These are phyloP conservation scores for Erebia ligea DNA, from an alignment of 2,888 invertebrate genomes.

Conservation along the genomic window DNA sequence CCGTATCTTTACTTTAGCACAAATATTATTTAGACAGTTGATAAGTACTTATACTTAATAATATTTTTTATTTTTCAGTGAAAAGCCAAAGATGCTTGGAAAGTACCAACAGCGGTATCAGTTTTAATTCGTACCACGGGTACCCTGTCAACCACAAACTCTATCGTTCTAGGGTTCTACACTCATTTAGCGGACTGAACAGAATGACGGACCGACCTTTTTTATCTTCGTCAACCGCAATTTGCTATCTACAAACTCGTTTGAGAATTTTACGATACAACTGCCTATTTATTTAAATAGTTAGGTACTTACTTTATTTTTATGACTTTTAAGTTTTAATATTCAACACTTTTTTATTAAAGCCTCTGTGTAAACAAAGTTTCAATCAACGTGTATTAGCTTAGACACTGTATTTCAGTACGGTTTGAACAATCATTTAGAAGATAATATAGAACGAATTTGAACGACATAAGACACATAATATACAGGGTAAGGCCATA, in stretches of 20 bases:
- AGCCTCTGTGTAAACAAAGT: too few species aligned
- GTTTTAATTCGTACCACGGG: slow-evolving; percentile 53
- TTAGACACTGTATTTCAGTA: too few species aligned
- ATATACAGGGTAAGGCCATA: too few species aligned
- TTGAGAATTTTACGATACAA: slow-evolving; percentile 48
- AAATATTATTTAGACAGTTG: too few species aligned
- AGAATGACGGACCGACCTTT: slow-evolving; percentile 81
- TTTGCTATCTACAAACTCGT: slow-evolving; percentile 75
- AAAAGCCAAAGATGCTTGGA: slow-evolving; percentile 41
- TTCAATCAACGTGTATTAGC: too few species aligned
- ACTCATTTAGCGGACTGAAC: slow-evolving; percentile 80
- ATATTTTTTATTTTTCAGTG: not conserved
- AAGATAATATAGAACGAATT: too few species aligned
- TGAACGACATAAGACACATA: too few species aligned
- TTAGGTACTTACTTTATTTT: not conserved
- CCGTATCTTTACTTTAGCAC: too few species aligned
- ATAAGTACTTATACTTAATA: too few species aligned
- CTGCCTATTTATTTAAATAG: not conserved
- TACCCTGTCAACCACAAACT: slow-evolving; percentile 58
- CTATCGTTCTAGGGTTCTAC: slow-evolving; percentile 54
- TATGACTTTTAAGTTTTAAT: too few species aligned
- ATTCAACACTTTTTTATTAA: too few species aligned
- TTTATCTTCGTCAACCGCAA: slow-evolving; percentile 80
- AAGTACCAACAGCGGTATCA: slow-evolving; percentile 64
- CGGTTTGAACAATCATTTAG: too few species aligned